Evolutionary conservation across 2,888 invertebrate species (phyloP).

Genomic region (Drosophila ustulata): DNA sequence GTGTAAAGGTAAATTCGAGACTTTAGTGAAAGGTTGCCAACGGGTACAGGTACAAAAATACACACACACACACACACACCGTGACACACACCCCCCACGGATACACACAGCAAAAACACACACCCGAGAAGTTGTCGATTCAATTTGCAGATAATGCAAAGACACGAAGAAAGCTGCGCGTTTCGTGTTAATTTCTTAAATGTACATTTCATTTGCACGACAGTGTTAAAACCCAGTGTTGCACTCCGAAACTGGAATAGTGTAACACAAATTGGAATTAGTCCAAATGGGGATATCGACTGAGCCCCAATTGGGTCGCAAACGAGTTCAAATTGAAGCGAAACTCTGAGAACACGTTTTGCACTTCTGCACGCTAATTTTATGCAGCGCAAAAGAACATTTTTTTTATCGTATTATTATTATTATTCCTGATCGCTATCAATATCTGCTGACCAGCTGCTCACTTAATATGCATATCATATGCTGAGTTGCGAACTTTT

Average conservation of each 20-base stretch:
- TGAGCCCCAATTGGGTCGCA: conserved; percentile 1
- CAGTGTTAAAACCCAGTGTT: conserved; percentile 31
- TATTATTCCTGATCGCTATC: conserved; percentile 1
- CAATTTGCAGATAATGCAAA: conserved; percentile 54
- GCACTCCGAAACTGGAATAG: neutral
- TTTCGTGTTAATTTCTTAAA: conserved; percentile 50
- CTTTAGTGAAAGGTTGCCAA: conserved; percentile 58
- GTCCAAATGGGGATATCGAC: conserved; percentile 1
- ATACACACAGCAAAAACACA: conserved; percentile 6
- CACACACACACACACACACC: conserved; percentile 13
- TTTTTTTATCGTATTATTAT: neutral
- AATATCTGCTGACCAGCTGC: neutral
- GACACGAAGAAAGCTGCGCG: conserved; percentile 48
- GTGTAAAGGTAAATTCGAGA: conserved; percentile 60
- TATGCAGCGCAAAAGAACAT: conserved; percentile 2
- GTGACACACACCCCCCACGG: conserved; percentile 7
- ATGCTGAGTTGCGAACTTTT: neutral
- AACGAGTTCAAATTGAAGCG: neutral
- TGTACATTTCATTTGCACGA: conserved; percentile 36
- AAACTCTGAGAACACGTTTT: neutral
- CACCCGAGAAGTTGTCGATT: conserved; percentile 43
- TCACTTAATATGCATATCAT: neutral
- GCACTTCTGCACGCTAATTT: neutral
- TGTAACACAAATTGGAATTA: conserved; percentile 12
- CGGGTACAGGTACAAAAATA: conserved; percentile 15